phyloP scores from a whole-genome alignment of 2,797 vertebrate species.

The Cynopterus sphinx region DNA sequence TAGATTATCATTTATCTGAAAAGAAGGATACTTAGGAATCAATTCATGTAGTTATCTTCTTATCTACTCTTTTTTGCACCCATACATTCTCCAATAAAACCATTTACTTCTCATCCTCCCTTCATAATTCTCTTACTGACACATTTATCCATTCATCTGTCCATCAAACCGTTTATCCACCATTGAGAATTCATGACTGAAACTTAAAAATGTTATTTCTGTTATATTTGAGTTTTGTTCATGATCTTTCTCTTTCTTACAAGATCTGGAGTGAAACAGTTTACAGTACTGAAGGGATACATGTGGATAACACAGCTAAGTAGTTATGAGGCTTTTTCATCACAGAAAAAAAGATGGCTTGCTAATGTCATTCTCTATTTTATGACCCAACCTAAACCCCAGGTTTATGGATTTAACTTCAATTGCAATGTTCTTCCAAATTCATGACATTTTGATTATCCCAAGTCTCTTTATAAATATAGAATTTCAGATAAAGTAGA shows the following conservation, averaged over 20 bases:
- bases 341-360: not conserved
- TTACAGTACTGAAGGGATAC: not conserved
- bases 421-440: not conserved
- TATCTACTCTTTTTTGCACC: not conserved
- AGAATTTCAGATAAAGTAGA: not conserved
- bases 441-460: not conserved
- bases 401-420: not conserved
- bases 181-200: not conserved
- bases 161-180: not conserved
- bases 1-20: not conserved
- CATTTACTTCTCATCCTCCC: not conserved
- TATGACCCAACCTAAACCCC: not conserved
- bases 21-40: not conserved
- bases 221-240: not conserved
- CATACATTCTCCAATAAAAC: not conserved
- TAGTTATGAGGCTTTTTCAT: not conserved
- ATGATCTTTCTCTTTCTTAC: not conserved
- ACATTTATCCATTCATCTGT: not conserved
- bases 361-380: not conserved
- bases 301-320: not conserved
- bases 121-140: not conserved
- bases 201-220: not conserved
- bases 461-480: not conserved
- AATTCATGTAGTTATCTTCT: not conserved
- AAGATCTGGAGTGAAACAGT: not conserved